Conservation (phyloP, 2,888 invertebrate genomes). For the Junonia oenone region DNA sequence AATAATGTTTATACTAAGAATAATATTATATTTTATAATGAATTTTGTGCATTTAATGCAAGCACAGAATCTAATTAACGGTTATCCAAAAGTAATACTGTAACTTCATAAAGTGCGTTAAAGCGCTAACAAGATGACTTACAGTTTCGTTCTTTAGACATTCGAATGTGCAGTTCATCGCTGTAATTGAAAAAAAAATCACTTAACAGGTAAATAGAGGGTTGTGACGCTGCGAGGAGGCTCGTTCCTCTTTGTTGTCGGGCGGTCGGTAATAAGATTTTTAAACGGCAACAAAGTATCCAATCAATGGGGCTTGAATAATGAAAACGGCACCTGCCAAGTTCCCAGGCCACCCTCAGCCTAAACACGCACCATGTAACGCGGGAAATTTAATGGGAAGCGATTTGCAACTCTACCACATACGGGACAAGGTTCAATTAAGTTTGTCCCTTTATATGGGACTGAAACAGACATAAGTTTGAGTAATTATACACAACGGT, state of each 20-base stretch:
- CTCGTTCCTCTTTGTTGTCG: slow-evolving; percentile 62
- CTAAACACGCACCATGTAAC: slow-evolving; percentile 65
- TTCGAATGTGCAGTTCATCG: slow-evolving; percentile 64
- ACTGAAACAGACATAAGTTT: slow-evolving; percentile 56
- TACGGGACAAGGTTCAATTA: slow-evolving; percentile 41
- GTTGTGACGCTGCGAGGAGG: slow-evolving; percentile 39
- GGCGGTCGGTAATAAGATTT: slow-evolving; percentile 77
- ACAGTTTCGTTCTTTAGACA: slow-evolving; percentile 55
- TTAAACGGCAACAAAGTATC: slow-evolving; percentile 79
- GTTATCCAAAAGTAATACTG: neutral
- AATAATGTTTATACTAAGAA: too few species aligned
- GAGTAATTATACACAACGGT: slow-evolving; percentile 67
- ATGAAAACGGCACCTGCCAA: slow-evolving; percentile 75
- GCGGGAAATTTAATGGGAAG: slow-evolving; percentile 35
- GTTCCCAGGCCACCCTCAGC: slow-evolving; percentile 67
- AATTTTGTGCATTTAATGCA: neutral
- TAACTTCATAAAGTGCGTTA: slow-evolving; percentile 39
- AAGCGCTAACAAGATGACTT: slow-evolving; percentile 78
- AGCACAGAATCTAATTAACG: too few species aligned
- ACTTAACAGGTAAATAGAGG: slow-evolving; percentile 74
- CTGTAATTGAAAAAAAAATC: slow-evolving; percentile 76
- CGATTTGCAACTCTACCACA: slow-evolving; percentile 44
- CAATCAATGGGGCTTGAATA: slow-evolving; percentile 79
- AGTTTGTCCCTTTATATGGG: slow-evolving; percentile 24
- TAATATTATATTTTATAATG: too few species aligned